These are phyloP conservation scores for Callyntrura sp. DNA, from an alignment of 2,888 invertebrate genomes.

Conservation along the genomic window DNA sequence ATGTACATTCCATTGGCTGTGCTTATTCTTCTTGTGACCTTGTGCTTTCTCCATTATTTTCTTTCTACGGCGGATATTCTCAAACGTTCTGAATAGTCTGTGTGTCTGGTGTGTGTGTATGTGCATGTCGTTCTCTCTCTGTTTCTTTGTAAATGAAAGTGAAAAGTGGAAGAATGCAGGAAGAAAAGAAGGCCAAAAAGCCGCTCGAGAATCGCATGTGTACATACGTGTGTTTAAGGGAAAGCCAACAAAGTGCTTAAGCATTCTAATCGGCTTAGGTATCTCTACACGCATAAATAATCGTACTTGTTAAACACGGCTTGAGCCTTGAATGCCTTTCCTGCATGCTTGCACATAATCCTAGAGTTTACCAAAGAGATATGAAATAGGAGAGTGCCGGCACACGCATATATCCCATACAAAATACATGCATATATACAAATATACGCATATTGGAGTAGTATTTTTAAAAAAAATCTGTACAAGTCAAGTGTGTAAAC, in stretches of 20 bases:
- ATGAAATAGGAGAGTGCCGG: too few species aligned
- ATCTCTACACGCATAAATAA: constrained; percentile 37
- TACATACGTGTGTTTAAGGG: constrained; percentile 44
- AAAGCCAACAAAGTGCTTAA: constrained; percentile 51
- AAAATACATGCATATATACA: too few species aligned
- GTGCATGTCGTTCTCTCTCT: constrained; percentile 9
- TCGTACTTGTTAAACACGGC: constrained; percentile 18
- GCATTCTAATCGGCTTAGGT: constrained; percentile 56
- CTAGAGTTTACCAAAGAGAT: too few species aligned
- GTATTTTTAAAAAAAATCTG: not conserved
- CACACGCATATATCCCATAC: too few species aligned
- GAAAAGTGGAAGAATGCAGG: constrained; percentile 39
- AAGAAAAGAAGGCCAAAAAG: not conserved
- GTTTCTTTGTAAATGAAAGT: constrained; percentile 43
- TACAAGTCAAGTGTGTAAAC: constrained; percentile 22
- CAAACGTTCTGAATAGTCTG: not conserved
- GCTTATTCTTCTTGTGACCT: constrained; percentile 43
- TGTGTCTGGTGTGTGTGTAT: not conserved
- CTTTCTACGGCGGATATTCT: too few species aligned
- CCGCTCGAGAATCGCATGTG: not conserved
- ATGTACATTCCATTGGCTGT: constrained; percentile 67
- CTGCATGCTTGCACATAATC: too few species aligned
- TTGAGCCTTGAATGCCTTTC: too few species aligned
- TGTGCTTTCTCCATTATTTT: constrained; percentile 25
- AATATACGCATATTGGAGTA: too few species aligned